Conservation (phyloP, 1,140 invertebrate species). For the Calliopsis andreniformis region DNA sequence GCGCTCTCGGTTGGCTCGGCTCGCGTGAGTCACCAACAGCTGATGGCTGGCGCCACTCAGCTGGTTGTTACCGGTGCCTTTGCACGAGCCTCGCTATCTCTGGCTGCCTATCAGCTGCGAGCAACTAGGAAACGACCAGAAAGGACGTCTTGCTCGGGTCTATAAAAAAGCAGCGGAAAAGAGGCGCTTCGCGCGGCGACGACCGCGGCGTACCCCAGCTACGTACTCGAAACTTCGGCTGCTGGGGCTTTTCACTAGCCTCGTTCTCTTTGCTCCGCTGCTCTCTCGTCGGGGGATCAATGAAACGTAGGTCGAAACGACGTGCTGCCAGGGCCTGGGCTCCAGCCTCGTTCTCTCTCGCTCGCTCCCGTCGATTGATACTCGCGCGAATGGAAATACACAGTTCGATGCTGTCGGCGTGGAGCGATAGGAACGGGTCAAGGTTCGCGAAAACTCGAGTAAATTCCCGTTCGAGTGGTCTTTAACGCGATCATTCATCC, state of each 20-base stretch:
- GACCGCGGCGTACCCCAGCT: neutral
- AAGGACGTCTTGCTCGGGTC: conserved; percentile 33
- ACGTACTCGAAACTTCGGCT: neutral
- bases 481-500: neutral
- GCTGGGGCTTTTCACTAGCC: neutral
- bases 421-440: conserved; percentile 5
- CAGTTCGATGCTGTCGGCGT: conserved; percentile 1
- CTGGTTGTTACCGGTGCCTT: conserved; percentile 76
- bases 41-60: conserved; percentile 80
- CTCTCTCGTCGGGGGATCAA: neutral
- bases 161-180: conserved; percentile 4
- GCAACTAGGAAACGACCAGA: conserved; percentile 57
- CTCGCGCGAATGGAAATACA: conserved; percentile 16
- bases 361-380: neutral
- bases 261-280: too few relatives aligned
- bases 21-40: conserved; percentile 78
- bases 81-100: conserved; percentile 66
- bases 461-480: neutral
- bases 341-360: neutral
- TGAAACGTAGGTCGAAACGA: neutral
- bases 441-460: conserved; percentile 6
- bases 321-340: neutral
- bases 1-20: conserved; percentile 55
- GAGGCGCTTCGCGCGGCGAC: neutral
- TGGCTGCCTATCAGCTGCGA: conserved; percentile 69